phyloP scores from a whole-genome alignment of 2,113 vertebrate genomes.

The Tiliqua scincoides region DNA sequence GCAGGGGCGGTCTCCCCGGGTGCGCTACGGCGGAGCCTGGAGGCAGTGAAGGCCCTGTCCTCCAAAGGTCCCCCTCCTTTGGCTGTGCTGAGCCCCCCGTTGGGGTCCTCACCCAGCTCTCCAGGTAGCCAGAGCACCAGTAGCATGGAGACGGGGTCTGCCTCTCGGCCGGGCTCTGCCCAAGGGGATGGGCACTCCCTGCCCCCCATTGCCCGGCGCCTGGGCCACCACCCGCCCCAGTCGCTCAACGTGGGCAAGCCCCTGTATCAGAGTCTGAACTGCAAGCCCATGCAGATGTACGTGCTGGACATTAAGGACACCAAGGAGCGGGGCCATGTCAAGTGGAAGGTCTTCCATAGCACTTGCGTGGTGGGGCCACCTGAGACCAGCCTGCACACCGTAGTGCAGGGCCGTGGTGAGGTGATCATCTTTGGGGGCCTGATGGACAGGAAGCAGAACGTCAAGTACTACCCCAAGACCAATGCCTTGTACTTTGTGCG shows the following conservation, averaged over 20 bases:
- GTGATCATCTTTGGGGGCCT: slow-evolving; percentile 97
- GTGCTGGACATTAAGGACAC: slow-evolving; percentile 92
- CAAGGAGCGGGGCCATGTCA: slow-evolving; percentile 84
- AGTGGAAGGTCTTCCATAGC: slow-evolving; percentile 91
- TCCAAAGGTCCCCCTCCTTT: slow-evolving; percentile 72
- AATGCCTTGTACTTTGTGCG: slow-evolving; percentile 99
- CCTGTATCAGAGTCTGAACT: slow-evolving; percentile 97
- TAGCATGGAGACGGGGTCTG: slow-evolving; percentile 27
- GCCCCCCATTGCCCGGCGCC: slow-evolving; percentile 91
- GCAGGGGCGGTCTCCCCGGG: slow-evolving; percentile 89
- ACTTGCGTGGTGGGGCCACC: slow-evolving; percentile 92
- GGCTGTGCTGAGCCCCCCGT: slow-evolving; percentile 70
- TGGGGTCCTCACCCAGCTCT: slow-evolving; percentile 74
- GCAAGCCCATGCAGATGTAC: slow-evolving; percentile 99
- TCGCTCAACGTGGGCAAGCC: slow-evolving; percentile 98
- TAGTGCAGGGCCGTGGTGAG: slow-evolving; percentile 95
- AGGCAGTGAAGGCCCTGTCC: slow-evolving; percentile 88
- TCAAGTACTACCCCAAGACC: slow-evolving; percentile 99
- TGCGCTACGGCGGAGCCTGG: slow-evolving; percentile 88
- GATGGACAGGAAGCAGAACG: slow-evolving; percentile 99
- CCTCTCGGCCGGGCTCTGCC: slow-evolving; percentile 56
- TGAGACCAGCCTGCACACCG: slow-evolving; percentile 96
- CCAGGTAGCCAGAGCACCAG: slow-evolving; percentile 72
- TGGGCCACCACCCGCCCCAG: slow-evolving; percentile 96
- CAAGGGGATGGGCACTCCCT: slow-evolving; percentile 88